These are phyloP conservation scores for Synergus japonicus DNA, from an alignment of 2,888 invertebrate species.

Conservation along the genomic window DNA sequence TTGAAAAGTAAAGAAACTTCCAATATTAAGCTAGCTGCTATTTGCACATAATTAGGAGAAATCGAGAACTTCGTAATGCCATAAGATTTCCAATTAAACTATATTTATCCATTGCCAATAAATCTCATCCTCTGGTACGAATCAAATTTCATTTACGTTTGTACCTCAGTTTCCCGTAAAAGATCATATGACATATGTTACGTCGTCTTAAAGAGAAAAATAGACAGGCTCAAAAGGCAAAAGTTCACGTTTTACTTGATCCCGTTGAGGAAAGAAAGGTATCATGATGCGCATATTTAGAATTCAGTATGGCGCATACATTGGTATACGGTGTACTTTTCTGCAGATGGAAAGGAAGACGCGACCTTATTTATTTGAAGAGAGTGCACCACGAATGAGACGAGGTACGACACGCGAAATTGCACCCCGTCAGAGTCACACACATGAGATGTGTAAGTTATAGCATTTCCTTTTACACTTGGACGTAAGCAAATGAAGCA, in stretches of 20 bases:
- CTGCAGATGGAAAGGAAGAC: conserved; percentile 37
- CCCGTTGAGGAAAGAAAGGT: conserved; percentile 59
- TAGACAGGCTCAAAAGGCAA: conserved; percentile 26
- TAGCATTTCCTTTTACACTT: neutral
- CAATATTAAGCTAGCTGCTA: no score
- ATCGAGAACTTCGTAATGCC: no score
- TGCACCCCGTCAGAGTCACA: neutral
- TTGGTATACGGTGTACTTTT: conserved; percentile 27
- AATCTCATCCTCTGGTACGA: no score
- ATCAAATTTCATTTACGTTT: no score
- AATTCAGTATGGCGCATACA: conserved; percentile 60
- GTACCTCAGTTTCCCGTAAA: neutral
- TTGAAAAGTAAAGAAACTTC: no score
- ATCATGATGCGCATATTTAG: conserved; percentile 65
- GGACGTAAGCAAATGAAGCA: neutral
- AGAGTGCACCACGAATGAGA: neutral
- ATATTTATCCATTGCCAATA: no score
- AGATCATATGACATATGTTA: neutral
- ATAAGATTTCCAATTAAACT: no score
- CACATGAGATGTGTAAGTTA: no score
- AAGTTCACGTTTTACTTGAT: conserved; percentile 13
- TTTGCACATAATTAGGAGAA: no score
- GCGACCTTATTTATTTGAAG: conserved; percentile 39
- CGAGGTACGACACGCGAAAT: neutral
- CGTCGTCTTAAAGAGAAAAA: neutral